A percentile compares a stretch with the other conserved stretches of the same genome.
These are phyloP conservation scores for Crossocerus cetratus DNA, from an alignment of 2,888 invertebrate genomes.

Conservation along the genomic window DNA sequence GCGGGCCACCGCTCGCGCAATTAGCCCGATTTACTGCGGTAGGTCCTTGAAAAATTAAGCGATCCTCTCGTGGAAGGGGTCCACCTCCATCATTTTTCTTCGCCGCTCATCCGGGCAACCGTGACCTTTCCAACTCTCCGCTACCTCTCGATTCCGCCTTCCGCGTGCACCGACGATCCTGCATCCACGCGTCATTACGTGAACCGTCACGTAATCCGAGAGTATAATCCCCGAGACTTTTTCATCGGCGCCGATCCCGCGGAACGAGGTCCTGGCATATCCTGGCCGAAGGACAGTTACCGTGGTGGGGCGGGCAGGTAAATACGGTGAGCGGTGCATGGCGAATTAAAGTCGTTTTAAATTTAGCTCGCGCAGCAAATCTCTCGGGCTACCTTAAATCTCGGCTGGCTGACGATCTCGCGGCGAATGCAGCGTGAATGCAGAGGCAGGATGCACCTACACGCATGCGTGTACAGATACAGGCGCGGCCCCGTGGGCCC, in stretches of 20 bases:
- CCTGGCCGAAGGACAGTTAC: constrained; percentile 25
- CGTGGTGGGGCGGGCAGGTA: not conserved
- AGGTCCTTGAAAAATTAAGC: constrained; percentile 48
- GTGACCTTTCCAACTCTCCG: constrained; percentile 11
- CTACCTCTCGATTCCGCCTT: not conserved
- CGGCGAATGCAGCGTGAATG: constrained; percentile 51
- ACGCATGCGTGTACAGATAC: constrained; percentile 22
- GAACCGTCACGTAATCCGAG: not conserved
- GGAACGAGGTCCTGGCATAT: constrained; percentile 33
- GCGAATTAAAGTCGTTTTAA: constrained; percentile 42
- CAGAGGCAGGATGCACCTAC: constrained; percentile 39
- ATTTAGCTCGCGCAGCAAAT: constrained; percentile 43
- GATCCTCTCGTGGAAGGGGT: not conserved
- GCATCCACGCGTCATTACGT: not conserved
- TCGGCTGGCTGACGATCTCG: constrained; percentile 41
- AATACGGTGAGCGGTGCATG: constrained; percentile 7
- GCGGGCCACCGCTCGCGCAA: constrained; percentile 43
- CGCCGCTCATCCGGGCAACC: not conserved
- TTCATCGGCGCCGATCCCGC: constrained; percentile 22
- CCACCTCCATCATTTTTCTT: constrained; percentile 5
- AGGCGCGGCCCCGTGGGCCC: too few relatives aligned
- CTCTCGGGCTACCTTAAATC: constrained; percentile 36
- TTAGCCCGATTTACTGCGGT: constrained; percentile 61
- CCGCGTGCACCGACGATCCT: not conserved
- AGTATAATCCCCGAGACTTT: too few relatives aligned